Percentiles rank a stretch among this genome's conserved stretches.
Evolutionary conservation across 2,797 vertebrate species (phyloP).

Genomic region (Danionella dracula): DNA sequence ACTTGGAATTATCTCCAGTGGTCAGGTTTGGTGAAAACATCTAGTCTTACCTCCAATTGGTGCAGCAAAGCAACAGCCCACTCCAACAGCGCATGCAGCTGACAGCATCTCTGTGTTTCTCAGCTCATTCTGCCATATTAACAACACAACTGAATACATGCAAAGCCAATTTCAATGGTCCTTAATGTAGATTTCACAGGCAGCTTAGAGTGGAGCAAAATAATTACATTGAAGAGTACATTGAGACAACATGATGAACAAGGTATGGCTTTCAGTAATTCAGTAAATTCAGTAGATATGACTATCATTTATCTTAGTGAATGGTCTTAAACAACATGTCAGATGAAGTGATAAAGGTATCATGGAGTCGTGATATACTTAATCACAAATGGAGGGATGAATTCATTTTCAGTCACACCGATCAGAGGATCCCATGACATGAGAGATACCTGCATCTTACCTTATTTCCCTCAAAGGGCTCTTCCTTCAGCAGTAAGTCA

Average conservation of each 20-base stretch:
- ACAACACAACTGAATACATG: slow-evolving; percentile 23
- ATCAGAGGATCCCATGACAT: slow-evolving; percentile 37
- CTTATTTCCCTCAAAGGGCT: slow-evolving; percentile 76
- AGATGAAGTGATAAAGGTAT: background rate
- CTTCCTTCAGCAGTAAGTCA: slow-evolving; percentile 72
- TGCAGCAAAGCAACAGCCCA: slow-evolving; percentile 96
- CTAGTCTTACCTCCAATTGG: slow-evolving; percentile 89
- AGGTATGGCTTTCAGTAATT: slow-evolving; percentile 1
- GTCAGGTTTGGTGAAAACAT: slow-evolving; percentile 5
- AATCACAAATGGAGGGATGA: background rate
- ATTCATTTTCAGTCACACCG: background rate
- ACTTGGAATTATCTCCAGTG: slow-evolving; percentile 28
- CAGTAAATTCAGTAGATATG: slow-evolving; percentile 13
- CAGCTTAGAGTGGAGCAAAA: slow-evolving; percentile 1
- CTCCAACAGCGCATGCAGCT: slow-evolving; percentile 91
- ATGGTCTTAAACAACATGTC: background rate
- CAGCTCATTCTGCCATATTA: slow-evolving; percentile 81
- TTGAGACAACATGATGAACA: slow-evolving; percentile 16
- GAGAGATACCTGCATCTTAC: slow-evolving; percentile 59
- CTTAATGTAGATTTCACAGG: background rate
- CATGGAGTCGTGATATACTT: background rate
- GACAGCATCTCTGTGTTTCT: slow-evolving; percentile 98
- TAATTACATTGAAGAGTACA: slow-evolving; percentile 11
- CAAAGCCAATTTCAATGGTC: slow-evolving; percentile 15
- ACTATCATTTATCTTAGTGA: slow-evolving; percentile 4